phyloP scores from a whole-genome alignment of 1,140 invertebrate genomes.

The Homarus americanus region DNA sequence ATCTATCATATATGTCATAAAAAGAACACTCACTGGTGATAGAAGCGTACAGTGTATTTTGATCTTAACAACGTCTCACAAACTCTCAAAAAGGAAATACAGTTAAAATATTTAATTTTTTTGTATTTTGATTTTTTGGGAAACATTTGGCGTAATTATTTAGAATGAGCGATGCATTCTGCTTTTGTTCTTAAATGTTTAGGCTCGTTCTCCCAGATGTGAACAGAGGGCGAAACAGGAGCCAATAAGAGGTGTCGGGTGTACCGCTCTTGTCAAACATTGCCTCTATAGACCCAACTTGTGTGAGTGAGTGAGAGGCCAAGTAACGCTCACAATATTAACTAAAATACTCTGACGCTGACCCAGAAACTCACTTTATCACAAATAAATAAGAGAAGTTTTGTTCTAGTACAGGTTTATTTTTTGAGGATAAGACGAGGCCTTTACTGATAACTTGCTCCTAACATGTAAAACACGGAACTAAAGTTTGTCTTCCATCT shows the following conservation, averaged over 20 bases:
- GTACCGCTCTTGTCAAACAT: not conserved
- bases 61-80: not conserved
- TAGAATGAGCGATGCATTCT: not conserved
- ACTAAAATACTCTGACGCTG: too few species aligned
- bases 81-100: not conserved
- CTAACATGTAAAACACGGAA: too few species aligned
- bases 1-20: constrained; percentile 34
- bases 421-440: too few species aligned
- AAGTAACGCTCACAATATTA: not conserved
- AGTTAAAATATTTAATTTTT: not conserved
- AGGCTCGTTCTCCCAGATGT: not conserved
- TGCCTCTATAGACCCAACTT: not conserved
- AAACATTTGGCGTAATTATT: not conserved
- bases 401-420: too few species aligned
- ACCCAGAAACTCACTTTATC: too few species aligned
- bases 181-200: not conserved
- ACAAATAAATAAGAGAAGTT: too few species aligned
- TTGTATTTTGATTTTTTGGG: not conserved
- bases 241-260: too few species aligned
- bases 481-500: too few species aligned
- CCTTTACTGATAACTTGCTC: too few species aligned
- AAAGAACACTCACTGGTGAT: constrained; percentile 29
- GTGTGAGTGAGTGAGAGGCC: not conserved
- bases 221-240: not conserved
- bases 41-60: not conserved